Evolutionary conservation across 2,113 vertebrate genomes (phyloP), one percentile per base, ranked within the genome.

Genomic region (Rhinoderma darwinii): DNA sequence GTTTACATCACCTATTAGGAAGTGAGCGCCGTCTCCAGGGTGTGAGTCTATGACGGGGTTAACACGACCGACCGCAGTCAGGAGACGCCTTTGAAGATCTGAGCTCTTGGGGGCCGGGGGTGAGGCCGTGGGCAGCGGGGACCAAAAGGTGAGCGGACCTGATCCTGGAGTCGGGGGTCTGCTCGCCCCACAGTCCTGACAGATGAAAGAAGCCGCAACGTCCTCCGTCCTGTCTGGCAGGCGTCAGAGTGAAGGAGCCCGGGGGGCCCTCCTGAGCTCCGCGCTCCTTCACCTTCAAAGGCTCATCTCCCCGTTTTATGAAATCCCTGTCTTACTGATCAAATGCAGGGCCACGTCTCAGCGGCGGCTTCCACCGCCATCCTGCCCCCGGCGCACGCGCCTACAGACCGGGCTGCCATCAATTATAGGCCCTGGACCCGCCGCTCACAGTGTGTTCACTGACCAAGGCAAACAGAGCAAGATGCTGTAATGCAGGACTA

Each of bases 281-380:
- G 25, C 15, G 20, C 22, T 68, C 25, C n/a, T n/a, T n/a, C 51
- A 68, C 77, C 78, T 74, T 87, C 85, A 87, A 87, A 87, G 85
- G 50, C 39, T 41, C 44, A 41, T 39, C 74, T 61, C 41, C 47
- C 27, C 41, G n/a, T 56, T 54, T 39, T 78, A 72, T 68, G 11
- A 86, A 86, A 86, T 51, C 84, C 84, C 61, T 72, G 84, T 86
- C 84, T 81, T 44, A n/a, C 25, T 73, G 84, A 86, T 86, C 76
- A 86, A 81, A 86, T 41, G 22, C 84, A 73, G 77, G 75, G 77
- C 74, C 85, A 82, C 39, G 66, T 43, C 63, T 86, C 47, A 81
- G 27, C 77, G 27, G 25, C 72, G 76, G 75, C 63, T 80, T 61
- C 70, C 51, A 75, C 76, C 83, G 76, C 41, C 35, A 32, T 70